Base-by-base conservation (phyloP, 1,140 invertebrate genomes). In the Ips nitidus region DNA sequence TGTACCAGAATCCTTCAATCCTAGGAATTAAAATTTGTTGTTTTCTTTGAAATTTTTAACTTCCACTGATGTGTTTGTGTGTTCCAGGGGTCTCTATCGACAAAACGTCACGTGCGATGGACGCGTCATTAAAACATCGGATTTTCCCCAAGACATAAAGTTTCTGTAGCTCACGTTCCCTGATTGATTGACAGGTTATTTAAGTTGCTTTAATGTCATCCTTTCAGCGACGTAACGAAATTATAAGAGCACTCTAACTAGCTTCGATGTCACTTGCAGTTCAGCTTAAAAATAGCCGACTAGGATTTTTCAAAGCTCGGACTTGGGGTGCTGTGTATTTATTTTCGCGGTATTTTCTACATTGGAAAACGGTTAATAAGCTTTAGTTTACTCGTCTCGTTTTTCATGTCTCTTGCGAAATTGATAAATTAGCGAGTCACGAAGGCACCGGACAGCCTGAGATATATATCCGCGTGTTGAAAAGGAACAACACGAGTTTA, bases 111-210 rank as follows among this genome's bases (percentile, higher is more conserved):
- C 62, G 41, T 72, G 70, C 71, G 74, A 74, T 71, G 72, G 72
- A 70, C 72, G 72, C 56, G 66, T 73, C 74, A 71, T 73, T 72
- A 70, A 72, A 71, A 73, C 70, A 70, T 73, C 70, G 70, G 72
- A 75, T 75, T 74, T 75, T 75, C 53, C 55, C 66, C 52, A 71
- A 67, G 63, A 74, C 73, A 66, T 71, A 70, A 72, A 75, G 66
- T 72, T 72, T 72, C 71, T 72, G 69, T 72, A 56, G 66, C 59
- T 65, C 66, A 56, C 71, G 57, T 73, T 76, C 71, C 70, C 69
- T 72, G 58, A 52, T 62, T 72, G 75, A 76, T 75, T 73, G 75
- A 76, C 75, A 76, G 70, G 72, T 75, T 76, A 76, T 76, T 76
- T 75, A 76, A 76, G 75, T 75, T 76, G 63, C 74, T 75, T 71